Evolutionary conservation across 2,797 vertebrate species (phyloP).

Genomic region (Sciurus vulgaris): DNA sequence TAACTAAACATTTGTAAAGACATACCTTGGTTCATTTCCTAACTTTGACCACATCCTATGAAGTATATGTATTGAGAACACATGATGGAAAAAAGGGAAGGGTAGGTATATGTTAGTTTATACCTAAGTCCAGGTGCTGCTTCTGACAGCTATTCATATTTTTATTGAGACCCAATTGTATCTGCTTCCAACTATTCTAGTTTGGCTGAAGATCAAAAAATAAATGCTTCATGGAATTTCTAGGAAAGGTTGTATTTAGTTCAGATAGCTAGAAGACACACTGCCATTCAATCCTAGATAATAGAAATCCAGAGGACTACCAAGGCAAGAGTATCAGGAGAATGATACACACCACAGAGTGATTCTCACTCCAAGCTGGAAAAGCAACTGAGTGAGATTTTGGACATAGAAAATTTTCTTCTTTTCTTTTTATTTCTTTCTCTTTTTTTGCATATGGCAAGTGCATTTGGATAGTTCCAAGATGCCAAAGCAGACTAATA

Average conservation of each 20-base stretch:
- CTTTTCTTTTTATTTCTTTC: too few relatives aligned
- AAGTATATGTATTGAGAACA: background rate
- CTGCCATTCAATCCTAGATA: background rate
- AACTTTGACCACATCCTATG: background rate
- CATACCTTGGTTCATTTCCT: background rate
- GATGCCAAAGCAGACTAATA: background rate
- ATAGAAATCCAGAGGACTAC: background rate
- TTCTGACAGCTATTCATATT: background rate
- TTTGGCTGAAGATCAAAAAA: background rate
- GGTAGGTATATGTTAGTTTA: background rate
- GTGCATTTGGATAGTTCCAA: background rate
- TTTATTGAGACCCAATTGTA: background rate
- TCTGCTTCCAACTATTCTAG: background rate
- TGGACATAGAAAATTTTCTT: background rate
- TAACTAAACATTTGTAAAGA: background rate
- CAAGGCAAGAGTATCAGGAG: fast-evolving
- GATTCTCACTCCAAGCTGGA: background rate
- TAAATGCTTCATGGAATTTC: background rate
- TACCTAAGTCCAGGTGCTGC: background rate
- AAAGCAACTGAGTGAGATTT: background rate
- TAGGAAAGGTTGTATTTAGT: background rate
- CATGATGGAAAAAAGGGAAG: background rate
- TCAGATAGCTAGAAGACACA: background rate
- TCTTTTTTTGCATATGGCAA: background rate
- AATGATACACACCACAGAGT: background rate